Percentiles rank a stretch among this genome's conserved stretches.
Conservation (phyloP, 2,888 invertebrate genomes). For the Drosophila mimetica region DNA sequence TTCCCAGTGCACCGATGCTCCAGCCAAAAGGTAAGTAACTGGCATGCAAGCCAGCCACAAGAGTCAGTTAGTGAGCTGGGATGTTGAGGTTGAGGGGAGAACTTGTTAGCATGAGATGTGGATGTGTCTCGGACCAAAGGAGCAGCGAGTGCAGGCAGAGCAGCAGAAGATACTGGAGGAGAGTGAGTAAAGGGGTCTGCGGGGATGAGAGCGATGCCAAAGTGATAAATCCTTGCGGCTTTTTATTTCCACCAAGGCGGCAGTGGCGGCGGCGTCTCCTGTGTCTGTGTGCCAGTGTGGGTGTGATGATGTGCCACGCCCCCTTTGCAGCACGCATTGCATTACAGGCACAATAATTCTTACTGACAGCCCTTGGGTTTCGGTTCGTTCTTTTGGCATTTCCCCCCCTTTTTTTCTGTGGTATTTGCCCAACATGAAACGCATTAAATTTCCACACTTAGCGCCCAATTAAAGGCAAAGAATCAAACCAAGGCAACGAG, state of each 20-base stretch:
- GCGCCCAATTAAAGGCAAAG: conserved; percentile 74
- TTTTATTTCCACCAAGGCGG: conserved; percentile 70
- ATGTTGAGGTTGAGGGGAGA: conserved; percentile 13
- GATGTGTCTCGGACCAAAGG: conserved; percentile 65
- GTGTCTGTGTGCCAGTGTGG: conserved; percentile 3
- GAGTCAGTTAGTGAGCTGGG: conserved; percentile 36
- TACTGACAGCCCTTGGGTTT: conserved; percentile 71
- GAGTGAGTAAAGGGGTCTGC: neutral
- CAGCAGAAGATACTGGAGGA: neutral
- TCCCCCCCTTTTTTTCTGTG: neutral
- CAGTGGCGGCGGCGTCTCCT: conserved; percentile 28
- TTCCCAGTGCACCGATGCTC: conserved; percentile 5
- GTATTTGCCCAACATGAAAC: conserved; percentile 17
- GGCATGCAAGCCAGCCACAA: conserved; percentile 53
- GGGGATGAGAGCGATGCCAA: conserved; percentile 69
- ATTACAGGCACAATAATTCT: conserved; percentile 79
- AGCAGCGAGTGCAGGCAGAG: conserved; percentile 17
- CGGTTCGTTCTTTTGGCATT: conserved; percentile 27
- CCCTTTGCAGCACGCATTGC: conserved; percentile 61
- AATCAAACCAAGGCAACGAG: conserved; percentile 51
- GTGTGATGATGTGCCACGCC: conserved; percentile 5
- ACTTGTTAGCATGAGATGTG: conserved; percentile 73
- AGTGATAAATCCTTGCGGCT: conserved; percentile 80
- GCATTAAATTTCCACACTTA: conserved; percentile 66
- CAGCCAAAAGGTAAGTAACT: conserved; percentile 64